Evolutionary conservation across 2,113 vertebrate genomes (phyloP).

Genomic region (Genyomyrus donnyi): DNA sequence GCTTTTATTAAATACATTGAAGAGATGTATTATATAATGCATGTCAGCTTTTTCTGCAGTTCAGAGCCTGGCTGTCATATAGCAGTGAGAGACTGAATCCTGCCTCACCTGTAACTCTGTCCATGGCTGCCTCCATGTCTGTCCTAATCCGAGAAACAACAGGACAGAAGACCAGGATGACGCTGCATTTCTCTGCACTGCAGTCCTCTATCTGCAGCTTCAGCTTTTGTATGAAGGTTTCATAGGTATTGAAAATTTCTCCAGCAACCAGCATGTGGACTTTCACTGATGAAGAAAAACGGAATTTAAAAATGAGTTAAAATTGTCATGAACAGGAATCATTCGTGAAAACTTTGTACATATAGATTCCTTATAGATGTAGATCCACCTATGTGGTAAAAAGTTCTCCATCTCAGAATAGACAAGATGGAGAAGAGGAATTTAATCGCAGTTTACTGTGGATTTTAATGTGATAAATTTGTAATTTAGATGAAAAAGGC

Average conservation of each 20-base stretch:
- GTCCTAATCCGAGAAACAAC: neutral
- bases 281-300: neutral
- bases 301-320: neutral
- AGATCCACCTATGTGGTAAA: neutral
- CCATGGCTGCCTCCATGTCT: neutral
- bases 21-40: neutral
- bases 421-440: too few species aligned
- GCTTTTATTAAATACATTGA: neutral
- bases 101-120: neutral
- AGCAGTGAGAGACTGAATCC: neutral
- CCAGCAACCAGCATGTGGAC: neutral
- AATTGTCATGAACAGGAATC: neutral
- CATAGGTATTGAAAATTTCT: neutral
- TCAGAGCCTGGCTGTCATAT: neutral
- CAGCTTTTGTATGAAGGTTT: neutral
- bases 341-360: too few species aligned
- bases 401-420: neutral
- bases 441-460: too few species aligned
- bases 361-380: neutral
- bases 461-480: too few species aligned
- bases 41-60: neutral
- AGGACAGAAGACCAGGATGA: neutral
- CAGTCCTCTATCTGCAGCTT: neutral
- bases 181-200: accelerated
- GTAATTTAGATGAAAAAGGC: too few species aligned